Percentiles rank a stretch among this genome's conserved stretches.
phyloP scores from a whole-genome alignment of 2,888 invertebrate species.

The Orthonychiurus folsomi region DNA sequence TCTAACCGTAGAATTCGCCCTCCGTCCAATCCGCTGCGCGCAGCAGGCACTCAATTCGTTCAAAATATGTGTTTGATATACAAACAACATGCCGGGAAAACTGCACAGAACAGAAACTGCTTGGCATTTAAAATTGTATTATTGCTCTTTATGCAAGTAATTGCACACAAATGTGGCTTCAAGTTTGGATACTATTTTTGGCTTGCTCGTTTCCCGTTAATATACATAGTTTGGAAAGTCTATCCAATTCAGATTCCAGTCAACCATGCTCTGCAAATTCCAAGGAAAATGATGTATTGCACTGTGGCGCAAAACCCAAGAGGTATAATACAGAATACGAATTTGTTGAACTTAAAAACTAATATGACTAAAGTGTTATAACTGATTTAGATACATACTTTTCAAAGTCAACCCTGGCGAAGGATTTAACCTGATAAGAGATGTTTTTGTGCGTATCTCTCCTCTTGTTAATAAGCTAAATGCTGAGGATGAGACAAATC shows the following conservation, averaged over 20 bases:
- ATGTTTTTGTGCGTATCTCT: constrained; percentile 90
- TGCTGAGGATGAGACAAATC: constrained; percentile 43
- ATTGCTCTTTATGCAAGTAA: neutral
- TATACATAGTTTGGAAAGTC: no score
- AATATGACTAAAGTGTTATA: neutral
- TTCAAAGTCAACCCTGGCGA: constrained; percentile 93
- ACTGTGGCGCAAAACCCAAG: neutral
- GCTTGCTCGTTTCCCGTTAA: neutral
- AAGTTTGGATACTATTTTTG: neutral
- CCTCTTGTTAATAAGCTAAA: constrained; percentile 65
- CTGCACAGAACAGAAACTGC: no score
- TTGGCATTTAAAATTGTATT: neutral
- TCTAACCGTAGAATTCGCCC: no score
- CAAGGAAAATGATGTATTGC: no score
- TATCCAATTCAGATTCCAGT: no score
- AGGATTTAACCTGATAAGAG: constrained; percentile 91
- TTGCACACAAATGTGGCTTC: neutral
- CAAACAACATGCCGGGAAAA: no score
- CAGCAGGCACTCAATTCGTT: no score
- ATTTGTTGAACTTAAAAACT: neutral
- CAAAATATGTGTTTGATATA: no score
- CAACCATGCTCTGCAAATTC: no score
- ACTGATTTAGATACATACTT: constrained; percentile 58
- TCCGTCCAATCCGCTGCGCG: no score
- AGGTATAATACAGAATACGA: neutral